Evolutionary conservation across 2,113 vertebrate species (phyloP).

Genomic region (Apus apus): DNA sequence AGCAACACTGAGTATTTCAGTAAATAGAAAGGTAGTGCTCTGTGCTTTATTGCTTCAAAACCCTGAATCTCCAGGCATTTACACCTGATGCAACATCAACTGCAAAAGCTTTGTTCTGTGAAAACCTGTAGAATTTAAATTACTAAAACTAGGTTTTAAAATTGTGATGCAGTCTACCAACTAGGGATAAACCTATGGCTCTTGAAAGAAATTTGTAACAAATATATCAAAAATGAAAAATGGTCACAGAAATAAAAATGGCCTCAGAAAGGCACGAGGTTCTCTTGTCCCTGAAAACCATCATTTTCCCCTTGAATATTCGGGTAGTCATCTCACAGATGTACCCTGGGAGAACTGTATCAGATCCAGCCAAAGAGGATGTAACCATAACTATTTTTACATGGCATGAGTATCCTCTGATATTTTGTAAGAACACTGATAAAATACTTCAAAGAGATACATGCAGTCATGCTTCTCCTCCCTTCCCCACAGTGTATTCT

Average conservation of each 20-base stretch:
- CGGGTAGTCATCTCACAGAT: background rate
- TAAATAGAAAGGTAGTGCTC: background rate
- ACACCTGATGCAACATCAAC: background rate
- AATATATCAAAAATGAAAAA: background rate
- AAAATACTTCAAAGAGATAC: conserved; percentile 13
- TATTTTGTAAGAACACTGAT: conserved; percentile 20
- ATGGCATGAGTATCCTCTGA: background rate
- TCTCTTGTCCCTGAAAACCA: background rate
- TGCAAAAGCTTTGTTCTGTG: background rate
- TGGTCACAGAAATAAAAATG: accelerated
- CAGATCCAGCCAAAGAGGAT: background rate
- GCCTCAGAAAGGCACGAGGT: background rate
- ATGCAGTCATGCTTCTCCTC: background rate
- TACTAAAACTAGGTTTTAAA: background rate
- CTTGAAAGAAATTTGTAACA: background rate
- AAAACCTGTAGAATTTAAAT: background rate
- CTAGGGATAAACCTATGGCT: background rate
- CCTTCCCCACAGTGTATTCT: background rate
- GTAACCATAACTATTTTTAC: background rate
- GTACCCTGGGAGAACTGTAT: background rate
- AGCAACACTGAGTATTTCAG: background rate
- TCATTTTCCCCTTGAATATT: background rate
- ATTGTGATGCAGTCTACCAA: background rate
- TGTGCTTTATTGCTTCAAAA: background rate
- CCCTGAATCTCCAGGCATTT: background rate